Evolutionary conservation across 2,888 invertebrate genomes (phyloP), one percentile per base, ranked within the genome.

Genomic region (Drosophila villosipedis): DNA sequence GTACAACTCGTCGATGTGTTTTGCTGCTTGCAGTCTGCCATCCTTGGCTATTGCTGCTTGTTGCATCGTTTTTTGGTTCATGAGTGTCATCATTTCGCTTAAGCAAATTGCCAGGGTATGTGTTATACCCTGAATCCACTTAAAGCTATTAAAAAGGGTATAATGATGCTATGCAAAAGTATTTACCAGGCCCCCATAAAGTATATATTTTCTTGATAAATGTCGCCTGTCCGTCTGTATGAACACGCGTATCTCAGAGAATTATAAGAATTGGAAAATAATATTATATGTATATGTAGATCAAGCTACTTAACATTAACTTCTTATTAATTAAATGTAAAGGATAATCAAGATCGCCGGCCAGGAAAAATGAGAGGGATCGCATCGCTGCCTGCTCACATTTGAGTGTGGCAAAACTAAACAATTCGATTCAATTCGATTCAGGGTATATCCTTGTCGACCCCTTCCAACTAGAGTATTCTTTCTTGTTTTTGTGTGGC

Each of bases 41-140:
- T 65, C 35, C 65, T 47, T 63, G 61, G 57, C 49, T 63, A 55
- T 49, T 57, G 65, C 31, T 70, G 85, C 67, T 73, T 68, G 68
- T 88, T 67, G 59, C 73, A 59, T 60, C 66, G 57, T 68, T 78
- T 67, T 66, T 72, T 78, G 72, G 67, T 79, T 76, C 89, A 89
- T 86, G 73, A 89, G 87, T 71, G 76, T 82, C 79, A 82, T 69
- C 72, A 68, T 81, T 86, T 81, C 76, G 82, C 75, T 85, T 86
- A 89, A 89, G 84, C 89, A 85, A 85, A 85, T 89, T 89, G 87
- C 89, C 84, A 75, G 62, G 54, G 59, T 61, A 22, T 58, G 54
- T 35, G 43, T 9, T 25, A 47, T 47, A 47, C 7, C 47, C 47
- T 47, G 4, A 16, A 47, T 47, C 16, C 2, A 47, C 16, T 25